A percentile compares a stretch with the other conserved stretches of the same genome.
Conservation (phyloP, 2,888 invertebrate genomes). For the Anaspis maculata region DNA sequence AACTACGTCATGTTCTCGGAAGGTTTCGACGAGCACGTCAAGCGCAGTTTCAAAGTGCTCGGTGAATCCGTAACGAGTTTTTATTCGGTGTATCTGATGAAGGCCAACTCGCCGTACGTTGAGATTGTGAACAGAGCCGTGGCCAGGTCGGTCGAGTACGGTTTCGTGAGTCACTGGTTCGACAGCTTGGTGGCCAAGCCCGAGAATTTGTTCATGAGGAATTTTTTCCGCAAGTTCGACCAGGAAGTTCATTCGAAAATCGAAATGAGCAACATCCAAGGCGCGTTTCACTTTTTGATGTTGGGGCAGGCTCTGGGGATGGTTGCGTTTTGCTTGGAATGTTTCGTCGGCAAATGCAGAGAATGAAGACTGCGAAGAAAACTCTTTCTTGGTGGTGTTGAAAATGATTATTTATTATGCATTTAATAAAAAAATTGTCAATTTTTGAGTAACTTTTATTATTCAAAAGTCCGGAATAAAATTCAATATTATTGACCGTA, state of each 20-base stretch:
- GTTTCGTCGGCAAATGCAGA: too few relatives aligned
- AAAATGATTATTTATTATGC: too few relatives aligned
- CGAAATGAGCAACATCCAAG: conserved; percentile 2
- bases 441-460: too few relatives aligned
- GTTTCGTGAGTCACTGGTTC: conserved; percentile 19
- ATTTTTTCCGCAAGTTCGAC: conserved; percentile 2
- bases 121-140: conserved; percentile 16
- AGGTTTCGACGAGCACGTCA: conserved; percentile 4
- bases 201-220: conserved; percentile 3
- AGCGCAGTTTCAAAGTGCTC: conserved; percentile 3
- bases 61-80: conserved; percentile 4
- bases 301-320: too few relatives aligned
- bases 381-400: too few relatives aligned
- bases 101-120: conserved; percentile 19
- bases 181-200: conserved; percentile 5
- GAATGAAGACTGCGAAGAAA: too few relatives aligned
- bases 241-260: conserved; percentile 3
- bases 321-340: too few relatives aligned
- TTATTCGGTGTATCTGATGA: conserved; percentile 16
- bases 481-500: too few relatives aligned
- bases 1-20: conserved; percentile 6
- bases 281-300: too few relatives aligned
- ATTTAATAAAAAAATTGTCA: too few relatives aligned
- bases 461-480: too few relatives aligned
- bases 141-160: conserved; percentile 14